Base-by-base conservation (phyloP, 2,113 vertebrate genomes). In the Galbula dea region DNA sequence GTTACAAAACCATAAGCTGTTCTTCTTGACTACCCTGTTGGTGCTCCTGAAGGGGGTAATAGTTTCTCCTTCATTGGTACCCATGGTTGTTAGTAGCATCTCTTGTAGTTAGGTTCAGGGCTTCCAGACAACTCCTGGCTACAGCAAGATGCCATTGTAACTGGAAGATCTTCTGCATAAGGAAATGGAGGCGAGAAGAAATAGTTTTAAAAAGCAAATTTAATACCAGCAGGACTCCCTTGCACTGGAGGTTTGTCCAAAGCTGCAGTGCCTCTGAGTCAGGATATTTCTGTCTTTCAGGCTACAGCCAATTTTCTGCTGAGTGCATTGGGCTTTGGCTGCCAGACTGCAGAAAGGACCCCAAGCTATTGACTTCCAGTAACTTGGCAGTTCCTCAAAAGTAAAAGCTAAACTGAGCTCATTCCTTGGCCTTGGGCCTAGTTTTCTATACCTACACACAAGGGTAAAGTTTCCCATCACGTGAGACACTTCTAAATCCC, bases 321-420 rank as follows among this genome's bases (percentile, higher is more conserved):
- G 69, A 88, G 67, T 7, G 9, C 11, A 1, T 30, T 76, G 63
- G 75, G 51, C 59, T 89, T 71, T 21, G 43, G 27, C 89, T 89
- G 82, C 82, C 87, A 89, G 78, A 78, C 51, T 68, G 48, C 36
- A 86, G 65, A 86, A 65, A 58, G 27, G 46, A 27, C 65, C 15
- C 20, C 3, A 15, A 73, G 34, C 10, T 71, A 83, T 36, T 83
- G 78, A 93, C 83, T 96, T 95, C 82, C 91, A 96, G 96, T 89
- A 94, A 95, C 39, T 61, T 83, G 63, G 75, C 87, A 94, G 32
- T 88, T 95, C 68, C 83, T 87, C 95, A 91, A 63, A 86, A 94
- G 78, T 48, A 8, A 83, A 83, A 55, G 39, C 27, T 62, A 88
- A 89, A 61, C 43, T 94, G 94, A 78, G 69, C 59, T 93, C 90